Conservation (phyloP, 1,140 invertebrate species). For the Microplitis mediator region DNA sequence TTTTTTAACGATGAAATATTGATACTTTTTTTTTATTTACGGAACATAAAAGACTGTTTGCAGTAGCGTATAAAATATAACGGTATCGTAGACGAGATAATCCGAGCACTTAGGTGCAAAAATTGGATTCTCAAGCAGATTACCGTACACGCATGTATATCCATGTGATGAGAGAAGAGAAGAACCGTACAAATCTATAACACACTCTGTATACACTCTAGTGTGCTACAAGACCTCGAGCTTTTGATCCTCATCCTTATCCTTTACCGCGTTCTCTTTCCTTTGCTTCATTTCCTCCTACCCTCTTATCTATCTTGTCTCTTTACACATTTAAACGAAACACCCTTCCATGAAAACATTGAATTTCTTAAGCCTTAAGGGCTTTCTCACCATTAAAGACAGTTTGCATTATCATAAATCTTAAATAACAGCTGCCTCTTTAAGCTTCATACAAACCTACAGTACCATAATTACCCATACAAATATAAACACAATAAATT, state of each 20-base stretch:
- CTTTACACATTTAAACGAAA: not conserved
- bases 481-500: too few species aligned
- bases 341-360: constrained; percentile 10
- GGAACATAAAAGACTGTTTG: too few species aligned
- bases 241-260: too few species aligned
- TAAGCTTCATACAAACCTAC: not conserved
- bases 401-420: constrained; percentile 37
- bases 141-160: not conserved
- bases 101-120: not conserved
- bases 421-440: constrained; percentile 14
- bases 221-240: too few species aligned
- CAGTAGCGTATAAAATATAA: not conserved
- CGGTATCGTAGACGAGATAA: not conserved
- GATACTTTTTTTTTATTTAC: too few species aligned
- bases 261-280: too few species aligned
- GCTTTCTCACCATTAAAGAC: constrained; percentile 26
- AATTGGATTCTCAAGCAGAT: constrained; percentile 10
- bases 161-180: not conserved
- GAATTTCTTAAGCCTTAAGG: not conserved
- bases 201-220: not conserved
- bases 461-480: not conserved
- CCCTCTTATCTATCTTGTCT: not conserved
- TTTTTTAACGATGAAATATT: too few species aligned
- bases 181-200: not conserved
- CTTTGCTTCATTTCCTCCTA: too few species aligned